phyloP scores from a whole-genome alignment of 2,888 invertebrate genomes.

The Phytoseiulus persimilis region DNA sequence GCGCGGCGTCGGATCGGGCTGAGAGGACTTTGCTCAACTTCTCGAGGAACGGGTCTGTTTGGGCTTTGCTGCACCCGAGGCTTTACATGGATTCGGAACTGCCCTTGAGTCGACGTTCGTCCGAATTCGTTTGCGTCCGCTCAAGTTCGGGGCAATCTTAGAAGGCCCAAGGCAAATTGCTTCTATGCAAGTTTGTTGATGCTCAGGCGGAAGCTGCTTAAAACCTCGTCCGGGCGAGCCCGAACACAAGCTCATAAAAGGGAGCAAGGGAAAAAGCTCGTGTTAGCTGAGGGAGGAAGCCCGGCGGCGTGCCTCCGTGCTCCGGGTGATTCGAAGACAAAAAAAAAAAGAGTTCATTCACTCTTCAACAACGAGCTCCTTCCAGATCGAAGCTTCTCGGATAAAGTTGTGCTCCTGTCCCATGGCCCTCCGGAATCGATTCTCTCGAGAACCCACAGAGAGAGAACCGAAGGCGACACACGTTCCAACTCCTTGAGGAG shows the following conservation, averaged over 20 bases:
- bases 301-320: too few species aligned
- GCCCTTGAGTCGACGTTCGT: neutral
- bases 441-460: too few species aligned
- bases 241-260: neutral
- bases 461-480: too few species aligned
- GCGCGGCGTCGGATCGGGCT: too few species aligned
- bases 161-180: neutral
- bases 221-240: neutral
- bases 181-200: neutral
- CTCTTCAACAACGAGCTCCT: too few species aligned
- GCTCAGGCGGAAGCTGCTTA: neutral
- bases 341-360: neutral
- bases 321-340: neutral
- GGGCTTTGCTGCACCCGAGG: neutral
- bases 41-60: neutral
- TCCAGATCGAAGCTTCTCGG: too few species aligned
- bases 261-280: neutral
- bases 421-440: too few species aligned
- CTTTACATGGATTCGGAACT: neutral
- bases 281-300: neutral
- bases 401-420: too few species aligned
- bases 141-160: neutral
- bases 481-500: too few species aligned
- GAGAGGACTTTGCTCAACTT: neutral
- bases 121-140: neutral